Evolutionary conservation across 2,888 invertebrate genomes (phyloP), one percentile per base, ranked within the genome.

Genomic region (Thera britannica): DNA sequence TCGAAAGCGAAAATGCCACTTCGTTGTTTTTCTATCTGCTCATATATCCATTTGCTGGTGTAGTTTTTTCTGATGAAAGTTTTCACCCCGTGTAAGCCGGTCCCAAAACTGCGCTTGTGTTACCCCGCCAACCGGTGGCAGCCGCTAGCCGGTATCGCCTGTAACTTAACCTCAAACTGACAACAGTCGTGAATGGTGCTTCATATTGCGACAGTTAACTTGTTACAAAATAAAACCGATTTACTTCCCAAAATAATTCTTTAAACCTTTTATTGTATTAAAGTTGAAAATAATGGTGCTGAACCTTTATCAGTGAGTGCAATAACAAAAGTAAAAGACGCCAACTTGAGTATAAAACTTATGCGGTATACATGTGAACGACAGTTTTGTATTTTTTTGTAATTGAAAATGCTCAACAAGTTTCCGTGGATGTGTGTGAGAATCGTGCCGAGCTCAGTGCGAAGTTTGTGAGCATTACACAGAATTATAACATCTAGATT

Each of bases 161-260:
- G 91, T 91, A 90, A 92, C 89, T 90, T 93, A 93, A 93, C 93
- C 93, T 93, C 90, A 93, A 93, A 93, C 88, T 86, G 90, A 90
- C 90, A 90, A 71, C 91, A 89, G 91, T 88, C 90, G 92, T 89
- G 90, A 91, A 86, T 87, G 88, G 85, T 88, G 90, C 88, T 86
- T 89, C 88, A 85, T 86, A 87, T 88, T 88, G 88, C 86, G 83
- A 87, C 87, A 83, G 84, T 85, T 84, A 82, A 82, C 84, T 85
- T 85, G 79, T 80, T 83, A 83, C 81, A 80, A 78, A 84, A 80
- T 78, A 79, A 74, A 75, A 73, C 48, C 51, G 38, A 34, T 70
- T 68, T n/a, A 65, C 44, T 49, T 61, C 44, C 12, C 0, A 55
- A 7, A 48, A 36, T 3, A 2, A 23, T 48, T 12, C 35, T 48